Base-by-base conservation (phyloP, 2,113 vertebrate species). In the Oncorhynchus keta region DNA sequence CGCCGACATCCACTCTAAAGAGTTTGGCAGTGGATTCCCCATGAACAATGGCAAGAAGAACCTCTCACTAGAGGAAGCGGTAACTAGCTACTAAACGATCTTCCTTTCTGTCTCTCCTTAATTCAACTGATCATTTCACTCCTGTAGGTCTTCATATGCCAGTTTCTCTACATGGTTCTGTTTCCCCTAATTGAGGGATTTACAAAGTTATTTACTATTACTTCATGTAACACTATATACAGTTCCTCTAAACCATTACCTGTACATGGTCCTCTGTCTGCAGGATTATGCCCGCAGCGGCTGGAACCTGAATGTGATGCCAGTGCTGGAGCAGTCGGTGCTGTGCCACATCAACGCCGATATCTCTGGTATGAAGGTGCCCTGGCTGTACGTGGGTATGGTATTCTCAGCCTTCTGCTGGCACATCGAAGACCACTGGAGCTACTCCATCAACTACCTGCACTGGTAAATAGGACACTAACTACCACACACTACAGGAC, bases 351-450 rank as follows among this genome's bases (percentile, higher is more conserved):
- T 99, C 86, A 99, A 98, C 76, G 97, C 97, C 13, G 97, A 99
- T 82, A 99, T 99, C 84, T 99, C 97, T 0, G 97, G 97, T 81
- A 99, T 99, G 97, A 99, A 99, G 91, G 97, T 99, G 79, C 97
- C 97, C 16, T 99, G 97, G 97, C 95, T 99, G 6, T 99, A 99
- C 1, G 97, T 99, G 45, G 97, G 97, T 80, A 99, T 98, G 97
- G 96, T 97, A 35, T 99, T 99, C 90, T 98, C 97, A 0, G 96
- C 97, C 14, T 99, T 99, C 93, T 99, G 97, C 87, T 99, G 97
- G 97, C 97, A 99, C 91, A 99, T 99, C 20, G 97, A 99, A 83
- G 97, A 99, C 89, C 97, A 99, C 91, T 99, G 97, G 97, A 99
- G 97, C 90, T 99, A 98, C 92, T 98, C 97, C 84, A 98, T 99